Evolutionary conservation across 2,888 invertebrate genomes (phyloP).

Genomic region (Meteorus cinctellus): DNA sequence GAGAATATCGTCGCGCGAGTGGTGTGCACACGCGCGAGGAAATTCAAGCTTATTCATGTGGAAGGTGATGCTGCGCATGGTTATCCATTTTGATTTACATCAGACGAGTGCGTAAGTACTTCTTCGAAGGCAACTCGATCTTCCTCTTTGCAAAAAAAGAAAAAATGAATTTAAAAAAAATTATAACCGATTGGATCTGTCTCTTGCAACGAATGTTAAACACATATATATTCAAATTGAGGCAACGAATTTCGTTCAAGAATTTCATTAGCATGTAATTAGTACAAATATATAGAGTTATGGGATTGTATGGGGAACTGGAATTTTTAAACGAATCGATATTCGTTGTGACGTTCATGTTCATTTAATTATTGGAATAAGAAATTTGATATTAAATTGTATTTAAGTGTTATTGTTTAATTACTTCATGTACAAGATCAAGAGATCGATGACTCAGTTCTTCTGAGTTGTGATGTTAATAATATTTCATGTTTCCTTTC

Average conservation of each 20-base stretch:
- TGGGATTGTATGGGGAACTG: no score
- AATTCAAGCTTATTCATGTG: conserved; percentile 24
- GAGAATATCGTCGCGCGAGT: conserved; percentile 53
- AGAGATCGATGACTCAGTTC: no score
- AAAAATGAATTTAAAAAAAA: background rate
- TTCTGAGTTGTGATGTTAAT: no score
- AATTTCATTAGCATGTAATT: conserved; percentile 39
- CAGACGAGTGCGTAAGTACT: conserved; percentile 23
- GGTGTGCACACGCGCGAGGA: conserved; percentile 52
- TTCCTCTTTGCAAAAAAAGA: background rate
- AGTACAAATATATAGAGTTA: conserved; percentile 8
- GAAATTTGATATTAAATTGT: no score
- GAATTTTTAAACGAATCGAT: no score
- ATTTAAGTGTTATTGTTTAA: no score
- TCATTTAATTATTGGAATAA: no score
- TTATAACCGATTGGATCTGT: conserved; percentile 26
- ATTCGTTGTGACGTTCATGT: no score
- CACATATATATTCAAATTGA: conserved; percentile 33
- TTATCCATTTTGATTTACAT: conserved; percentile 37
- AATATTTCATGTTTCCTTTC: no score
- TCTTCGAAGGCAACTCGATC: conserved; percentile 28
- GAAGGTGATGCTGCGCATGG: conserved; percentile 20
- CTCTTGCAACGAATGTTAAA: conserved; percentile 21
- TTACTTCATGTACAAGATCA: no score
- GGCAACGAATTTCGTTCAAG: background rate